Percentiles rank a stretch among this genome's conserved stretches.
Evolutionary conservation across 2,113 vertebrate genomes (phyloP).

Genomic region (Bolborhynchus lineola): DNA sequence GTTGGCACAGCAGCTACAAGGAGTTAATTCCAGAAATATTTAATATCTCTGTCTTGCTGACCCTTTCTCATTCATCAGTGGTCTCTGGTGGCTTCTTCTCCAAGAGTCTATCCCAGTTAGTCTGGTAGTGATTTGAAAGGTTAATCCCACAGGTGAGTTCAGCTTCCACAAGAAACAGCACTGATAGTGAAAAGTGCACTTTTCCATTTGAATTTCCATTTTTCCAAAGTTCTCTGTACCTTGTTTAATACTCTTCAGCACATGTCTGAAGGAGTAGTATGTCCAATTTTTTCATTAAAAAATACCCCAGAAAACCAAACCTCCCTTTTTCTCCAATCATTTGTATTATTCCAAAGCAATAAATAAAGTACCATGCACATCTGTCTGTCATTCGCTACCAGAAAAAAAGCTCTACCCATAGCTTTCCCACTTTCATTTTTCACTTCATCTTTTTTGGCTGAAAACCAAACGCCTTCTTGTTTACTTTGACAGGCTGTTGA

Average conservation of each 20-base stretch:
- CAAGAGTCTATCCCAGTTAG: background rate
- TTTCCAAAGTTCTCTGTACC: background rate
- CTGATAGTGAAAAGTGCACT: background rate
- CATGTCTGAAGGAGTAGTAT: background rate
- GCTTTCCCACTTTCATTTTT: conserved; percentile 27
- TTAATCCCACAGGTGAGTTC: background rate
- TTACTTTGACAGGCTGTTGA: conserved; percentile 42
- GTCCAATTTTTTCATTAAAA: background rate
- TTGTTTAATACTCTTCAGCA: background rate
- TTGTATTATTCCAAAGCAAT: background rate
- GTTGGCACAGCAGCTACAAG: background rate
- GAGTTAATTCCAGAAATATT: background rate
- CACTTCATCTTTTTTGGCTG: conserved; percentile 28
- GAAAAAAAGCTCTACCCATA: background rate
- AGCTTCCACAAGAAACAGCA: background rate
- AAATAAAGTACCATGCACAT: background rate
- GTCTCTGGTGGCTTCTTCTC: background rate
- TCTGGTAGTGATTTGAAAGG: background rate
- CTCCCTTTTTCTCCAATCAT: background rate
- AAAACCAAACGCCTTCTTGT: conserved; percentile 36
- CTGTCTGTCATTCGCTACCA: background rate
- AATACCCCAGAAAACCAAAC: background rate
- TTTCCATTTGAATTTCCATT: background rate
- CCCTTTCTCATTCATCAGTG: background rate
- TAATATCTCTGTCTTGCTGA: background rate